phyloP scores from a whole-genome alignment of 2,113 vertebrate genomes.

The Psophia crepitans region DNA sequence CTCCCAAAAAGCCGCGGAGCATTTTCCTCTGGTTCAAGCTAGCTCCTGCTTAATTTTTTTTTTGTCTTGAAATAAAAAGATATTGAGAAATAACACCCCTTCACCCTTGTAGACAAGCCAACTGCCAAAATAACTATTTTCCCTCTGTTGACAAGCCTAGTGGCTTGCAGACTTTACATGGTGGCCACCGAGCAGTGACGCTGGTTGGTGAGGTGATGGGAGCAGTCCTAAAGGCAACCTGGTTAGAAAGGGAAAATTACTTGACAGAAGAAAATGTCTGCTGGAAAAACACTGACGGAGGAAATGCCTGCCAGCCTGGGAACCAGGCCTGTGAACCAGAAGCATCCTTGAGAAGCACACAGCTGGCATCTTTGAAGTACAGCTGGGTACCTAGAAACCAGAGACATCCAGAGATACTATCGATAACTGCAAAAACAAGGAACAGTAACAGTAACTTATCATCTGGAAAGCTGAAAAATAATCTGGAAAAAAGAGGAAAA shows the following conservation, averaged over 20 bases:
- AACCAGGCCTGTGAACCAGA: not conserved
- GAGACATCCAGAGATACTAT: not conserved
- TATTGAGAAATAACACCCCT: not conserved
- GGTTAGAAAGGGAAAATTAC: not conserved
- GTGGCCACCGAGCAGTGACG: not conserved
- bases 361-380: not conserved
- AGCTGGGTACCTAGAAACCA: not conserved
- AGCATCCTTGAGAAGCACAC: not conserved
- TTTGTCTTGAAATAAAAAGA: not conserved
- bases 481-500: not conserved
- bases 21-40: not conserved
- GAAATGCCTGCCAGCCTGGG: not conserved
- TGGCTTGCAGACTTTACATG: not conserved
- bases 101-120: not conserved
- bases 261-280: not conserved
- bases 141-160: not conserved
- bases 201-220: not conserved
- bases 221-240: not conserved
- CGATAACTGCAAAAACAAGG: not conserved
- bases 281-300: not conserved
- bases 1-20: not conserved
- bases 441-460: not conserved
- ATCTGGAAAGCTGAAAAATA: not conserved
- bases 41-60: not conserved
- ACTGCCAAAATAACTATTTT: not conserved